These are phyloP conservation scores for Eciton burchellii DNA, from an alignment of 1,140 invertebrate genomes.

Conservation along the genomic window DNA sequence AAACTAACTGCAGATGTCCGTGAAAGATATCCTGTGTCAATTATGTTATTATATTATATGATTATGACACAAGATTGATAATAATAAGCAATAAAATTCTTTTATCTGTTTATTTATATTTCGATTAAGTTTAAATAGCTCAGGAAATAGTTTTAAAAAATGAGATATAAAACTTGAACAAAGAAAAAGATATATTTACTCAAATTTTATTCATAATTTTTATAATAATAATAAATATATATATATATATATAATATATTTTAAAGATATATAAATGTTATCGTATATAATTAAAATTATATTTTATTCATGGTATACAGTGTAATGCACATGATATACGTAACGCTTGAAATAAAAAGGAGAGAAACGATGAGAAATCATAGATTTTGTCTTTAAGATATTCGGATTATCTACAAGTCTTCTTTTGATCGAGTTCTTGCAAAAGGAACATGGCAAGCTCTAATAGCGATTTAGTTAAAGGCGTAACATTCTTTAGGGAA, in stretches of 20 bases:
- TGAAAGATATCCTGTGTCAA: not conserved
- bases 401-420: not conserved
- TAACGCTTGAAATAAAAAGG: not conserved
- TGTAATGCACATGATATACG: not conserved
- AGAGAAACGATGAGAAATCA: not conserved
- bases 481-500: constrained; percentile 41
- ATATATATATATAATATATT: too few species aligned
- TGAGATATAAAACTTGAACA: not conserved
- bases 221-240: not conserved
- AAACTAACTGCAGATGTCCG: not conserved
- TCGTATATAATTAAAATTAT: constrained; percentile 5
- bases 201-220: constrained; percentile 8
- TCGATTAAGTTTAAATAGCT: not conserved
- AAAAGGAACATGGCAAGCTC: constrained; percentile 43
- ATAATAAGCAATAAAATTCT: not conserved
- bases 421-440: not conserved
- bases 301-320: not conserved
- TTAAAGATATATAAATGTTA: constrained; percentile 3
- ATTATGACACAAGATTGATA: not conserved
- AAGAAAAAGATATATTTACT: constrained; percentile 4
- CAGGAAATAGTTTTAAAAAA: not conserved
- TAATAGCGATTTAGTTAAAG: constrained; percentile 63
- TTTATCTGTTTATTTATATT: not conserved
- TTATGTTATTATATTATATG: too few species aligned
- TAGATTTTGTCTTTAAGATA: not conserved